Conservation (phyloP, 2,113 vertebrate species). For the Macaca nemestrina region DNA sequence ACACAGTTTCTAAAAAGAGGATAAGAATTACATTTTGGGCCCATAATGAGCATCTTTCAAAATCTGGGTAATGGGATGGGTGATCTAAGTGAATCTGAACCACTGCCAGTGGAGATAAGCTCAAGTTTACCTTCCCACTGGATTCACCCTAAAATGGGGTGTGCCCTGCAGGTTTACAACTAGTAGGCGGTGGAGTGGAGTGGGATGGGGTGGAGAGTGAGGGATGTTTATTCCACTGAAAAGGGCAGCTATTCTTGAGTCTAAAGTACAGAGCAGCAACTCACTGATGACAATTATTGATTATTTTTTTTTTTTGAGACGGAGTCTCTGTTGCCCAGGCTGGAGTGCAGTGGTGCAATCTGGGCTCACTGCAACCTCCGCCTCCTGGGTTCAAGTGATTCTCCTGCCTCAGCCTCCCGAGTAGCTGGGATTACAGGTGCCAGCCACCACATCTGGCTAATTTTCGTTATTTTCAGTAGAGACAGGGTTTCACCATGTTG, state of each 20-base stretch:
- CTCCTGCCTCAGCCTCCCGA: too few species aligned
- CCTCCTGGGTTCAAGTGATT: too few species aligned
- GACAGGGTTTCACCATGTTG: too few species aligned
- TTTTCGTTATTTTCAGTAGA: too few species aligned
- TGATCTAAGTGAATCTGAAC: background rate
- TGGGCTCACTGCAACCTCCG: too few species aligned
- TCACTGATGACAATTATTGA: background rate
- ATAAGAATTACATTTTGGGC: background rate
- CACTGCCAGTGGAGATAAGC: background rate
- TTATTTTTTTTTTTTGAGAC: background rate
- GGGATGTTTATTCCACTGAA: background rate
- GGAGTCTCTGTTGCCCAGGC: too few species aligned
- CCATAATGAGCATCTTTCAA: background rate
- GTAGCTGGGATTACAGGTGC: too few species aligned
- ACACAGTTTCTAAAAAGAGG: background rate
- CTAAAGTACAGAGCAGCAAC: background rate
- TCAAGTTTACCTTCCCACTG: background rate
- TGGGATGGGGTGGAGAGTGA: background rate
- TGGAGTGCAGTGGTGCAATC: too few species aligned
- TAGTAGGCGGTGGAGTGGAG: background rate
- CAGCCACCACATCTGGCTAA: too few species aligned
- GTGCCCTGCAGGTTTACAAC: background rate
- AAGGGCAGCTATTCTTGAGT: background rate
- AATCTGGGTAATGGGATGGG: background rate
- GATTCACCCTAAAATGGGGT: background rate